These are phyloP conservation scores for Microcebus murinus DNA, from an alignment of 2,113 vertebrate genomes.

Conservation along the genomic window DNA sequence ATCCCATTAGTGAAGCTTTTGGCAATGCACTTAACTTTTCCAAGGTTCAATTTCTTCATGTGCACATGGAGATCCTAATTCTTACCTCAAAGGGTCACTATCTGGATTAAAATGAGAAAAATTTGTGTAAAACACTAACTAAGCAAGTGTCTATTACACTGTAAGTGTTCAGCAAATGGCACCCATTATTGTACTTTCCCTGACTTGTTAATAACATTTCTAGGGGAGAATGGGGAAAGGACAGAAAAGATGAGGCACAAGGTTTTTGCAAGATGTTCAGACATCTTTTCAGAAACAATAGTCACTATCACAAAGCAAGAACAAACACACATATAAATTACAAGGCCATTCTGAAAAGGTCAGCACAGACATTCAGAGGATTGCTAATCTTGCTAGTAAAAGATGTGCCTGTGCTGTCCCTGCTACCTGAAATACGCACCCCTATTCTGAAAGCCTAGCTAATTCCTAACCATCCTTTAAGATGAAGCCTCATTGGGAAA, in stretches of 20 bases:
- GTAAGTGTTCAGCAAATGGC: not conserved
- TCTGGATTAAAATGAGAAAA: not conserved
- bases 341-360: not conserved
- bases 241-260: not conserved
- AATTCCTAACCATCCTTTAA: not conserved
- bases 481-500: not conserved
- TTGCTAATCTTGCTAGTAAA: not conserved
- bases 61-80: not conserved
- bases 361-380: not conserved
- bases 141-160: not conserved
- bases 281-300: slow-evolving; percentile 13
- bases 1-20: not conserved
- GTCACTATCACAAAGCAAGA: not conserved
- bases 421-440: not conserved
- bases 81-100: not conserved
- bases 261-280: not conserved
- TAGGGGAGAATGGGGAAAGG: not conserved
- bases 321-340: not conserved
- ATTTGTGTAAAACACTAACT: not conserved
- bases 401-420: not conserved
- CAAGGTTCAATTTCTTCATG: not conserved
- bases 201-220: slow-evolving; percentile 18
- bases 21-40: not conserved
- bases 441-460: not conserved
- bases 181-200: not conserved